Evolutionary conservation across 2,888 invertebrate genomes (phyloP).

Genomic region (Leptinotarsa haldemani): DNA sequence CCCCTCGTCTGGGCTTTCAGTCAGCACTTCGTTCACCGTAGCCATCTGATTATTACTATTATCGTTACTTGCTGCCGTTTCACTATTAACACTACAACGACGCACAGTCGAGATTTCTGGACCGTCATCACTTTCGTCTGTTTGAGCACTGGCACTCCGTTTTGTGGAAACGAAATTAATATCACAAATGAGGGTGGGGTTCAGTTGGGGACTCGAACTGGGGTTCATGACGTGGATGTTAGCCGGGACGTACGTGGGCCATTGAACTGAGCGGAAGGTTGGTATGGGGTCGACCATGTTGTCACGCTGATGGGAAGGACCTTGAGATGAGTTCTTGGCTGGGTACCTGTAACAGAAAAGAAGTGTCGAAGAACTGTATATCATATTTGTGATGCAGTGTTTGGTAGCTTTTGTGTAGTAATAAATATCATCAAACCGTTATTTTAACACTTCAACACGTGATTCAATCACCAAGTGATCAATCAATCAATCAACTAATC

Average conservation of each 20-base stretch:
- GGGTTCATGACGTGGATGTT: constrained; percentile 56
- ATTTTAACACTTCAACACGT: too few species aligned
- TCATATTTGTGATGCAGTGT: too few species aligned
- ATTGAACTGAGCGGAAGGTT: constrained; percentile 64
- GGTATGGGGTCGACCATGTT: constrained; percentile 67
- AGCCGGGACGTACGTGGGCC: constrained; percentile 68
- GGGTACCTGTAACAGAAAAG: constrained; percentile 71
- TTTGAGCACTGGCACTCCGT: constrained; percentile 58
- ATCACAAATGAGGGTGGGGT: constrained; percentile 6
- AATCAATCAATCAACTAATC: too few species aligned
- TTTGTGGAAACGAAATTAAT: constrained; percentile 35
- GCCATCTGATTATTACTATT: constrained; percentile 43
- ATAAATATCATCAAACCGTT: too few species aligned
- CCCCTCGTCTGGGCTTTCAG: constrained; percentile 60
- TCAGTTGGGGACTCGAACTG: constrained; percentile 33
- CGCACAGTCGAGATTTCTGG: constrained; percentile 32
- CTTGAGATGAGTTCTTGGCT: constrained; percentile 70
- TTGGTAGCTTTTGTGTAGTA: too few species aligned
- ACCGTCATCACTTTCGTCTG: constrained; percentile 52
- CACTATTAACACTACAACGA: constrained; percentile 12
- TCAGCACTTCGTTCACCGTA: constrained; percentile 51
- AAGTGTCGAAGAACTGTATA: background rate
- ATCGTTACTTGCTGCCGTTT: constrained; percentile 24
- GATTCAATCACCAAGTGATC: too few species aligned
- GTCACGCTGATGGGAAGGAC: constrained; percentile 33